A percentile compares a stretch with the other conserved stretches of the same genome.
Conservation (phyloP, 2,797 vertebrate species). For the Ceyx erithaca region DNA sequence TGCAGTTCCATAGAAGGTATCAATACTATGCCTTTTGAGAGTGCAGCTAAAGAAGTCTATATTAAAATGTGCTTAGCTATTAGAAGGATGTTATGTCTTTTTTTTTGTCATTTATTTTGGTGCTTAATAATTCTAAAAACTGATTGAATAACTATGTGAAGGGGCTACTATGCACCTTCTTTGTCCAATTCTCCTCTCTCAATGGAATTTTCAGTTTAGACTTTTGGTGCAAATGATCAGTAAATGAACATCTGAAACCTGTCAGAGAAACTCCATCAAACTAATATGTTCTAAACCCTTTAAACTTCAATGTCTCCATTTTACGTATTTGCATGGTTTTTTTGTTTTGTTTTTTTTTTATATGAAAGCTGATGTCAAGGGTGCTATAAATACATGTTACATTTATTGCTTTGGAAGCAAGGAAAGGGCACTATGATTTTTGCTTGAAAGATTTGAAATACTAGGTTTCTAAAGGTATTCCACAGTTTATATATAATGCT, state of each 20-base stretch:
- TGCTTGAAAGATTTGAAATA: neutral
- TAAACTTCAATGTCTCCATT: neutral
- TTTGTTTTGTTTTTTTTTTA: neutral
- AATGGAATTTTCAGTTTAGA: neutral
- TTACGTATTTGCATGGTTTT: neutral
- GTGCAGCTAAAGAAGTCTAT: neutral
- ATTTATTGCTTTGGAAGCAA: neutral
- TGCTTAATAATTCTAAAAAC: neutral
- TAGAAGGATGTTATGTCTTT: neutral
- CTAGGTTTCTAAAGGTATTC: neutral
- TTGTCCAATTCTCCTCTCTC: neutral
- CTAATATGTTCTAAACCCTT: neutral
- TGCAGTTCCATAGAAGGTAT: neutral
- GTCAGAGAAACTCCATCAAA: neutral
- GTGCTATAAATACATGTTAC: neutral
- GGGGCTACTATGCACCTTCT: neutral
- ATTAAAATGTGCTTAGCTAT: neutral
- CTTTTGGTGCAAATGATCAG: neutral
- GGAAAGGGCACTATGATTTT: neutral
- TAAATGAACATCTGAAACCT: conserved; percentile 3
- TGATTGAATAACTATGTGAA: neutral
- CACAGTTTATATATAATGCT: neutral
- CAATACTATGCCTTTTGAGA: neutral
- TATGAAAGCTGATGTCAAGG: neutral
- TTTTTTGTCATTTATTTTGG: neutral